Evolutionary conservation across 2,113 vertebrate species (phyloP).

Genomic region (Boleophthalmus pectinirostris): DNA sequence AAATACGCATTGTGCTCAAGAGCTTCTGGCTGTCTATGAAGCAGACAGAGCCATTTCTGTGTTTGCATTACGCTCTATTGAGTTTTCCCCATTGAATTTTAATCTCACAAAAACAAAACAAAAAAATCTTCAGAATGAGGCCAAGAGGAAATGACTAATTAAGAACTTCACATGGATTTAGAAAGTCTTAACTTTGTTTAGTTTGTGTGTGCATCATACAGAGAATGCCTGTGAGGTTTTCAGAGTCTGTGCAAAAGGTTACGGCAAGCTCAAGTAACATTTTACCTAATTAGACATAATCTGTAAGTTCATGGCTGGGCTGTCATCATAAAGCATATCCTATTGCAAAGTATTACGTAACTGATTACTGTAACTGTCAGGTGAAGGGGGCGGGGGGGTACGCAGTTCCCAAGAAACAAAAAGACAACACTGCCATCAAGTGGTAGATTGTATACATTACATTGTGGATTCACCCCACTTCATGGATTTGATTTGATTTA

Average conservation of each 20-base stretch:
- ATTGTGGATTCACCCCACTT: background rate
- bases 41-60: slow-evolving; percentile 39
- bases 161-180: slow-evolving; percentile 46
- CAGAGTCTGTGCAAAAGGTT: background rate
- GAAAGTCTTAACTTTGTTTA: slow-evolving; percentile 50
- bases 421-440: slow-evolving; percentile 62
- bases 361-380: background rate
- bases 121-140: slow-evolving; percentile 62
- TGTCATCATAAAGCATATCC: no score
- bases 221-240: slow-evolving; percentile 14
- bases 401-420: background rate
- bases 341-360: no score
- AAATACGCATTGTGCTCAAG: slow-evolving; percentile 58
- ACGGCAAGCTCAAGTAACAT: background rate
- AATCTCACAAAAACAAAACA: slow-evolving; percentile 48
- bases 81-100: slow-evolving; percentile 59
- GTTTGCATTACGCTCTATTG: slow-evolving; percentile 58
- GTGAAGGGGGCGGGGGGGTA: background rate
- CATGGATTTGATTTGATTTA: no score
- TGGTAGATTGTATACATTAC: slow-evolving; percentile 33
- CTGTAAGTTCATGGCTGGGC: no score
- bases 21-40: slow-evolving; percentile 56
- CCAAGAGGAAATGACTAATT: slow-evolving; percentile 63
- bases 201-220: slow-evolving; percentile 22
- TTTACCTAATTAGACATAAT: no score